Evolutionary conservation across 2,888 invertebrate species (phyloP).

Genomic region (Lycia hirtaria): DNA sequence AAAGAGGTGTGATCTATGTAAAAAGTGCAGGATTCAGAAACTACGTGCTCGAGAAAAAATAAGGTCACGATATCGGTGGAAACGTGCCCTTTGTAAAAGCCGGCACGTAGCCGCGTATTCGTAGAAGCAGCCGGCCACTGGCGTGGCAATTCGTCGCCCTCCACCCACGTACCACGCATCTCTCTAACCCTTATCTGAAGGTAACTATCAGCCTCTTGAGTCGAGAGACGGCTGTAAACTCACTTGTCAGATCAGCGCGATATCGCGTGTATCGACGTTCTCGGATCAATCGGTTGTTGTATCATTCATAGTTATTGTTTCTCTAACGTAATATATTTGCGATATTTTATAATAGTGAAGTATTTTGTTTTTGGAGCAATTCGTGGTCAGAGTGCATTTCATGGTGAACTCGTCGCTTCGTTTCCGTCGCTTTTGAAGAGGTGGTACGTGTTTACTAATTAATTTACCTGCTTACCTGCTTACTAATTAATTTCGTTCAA

Average conservation of each 20-base stretch:
- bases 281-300: conserved; percentile 57
- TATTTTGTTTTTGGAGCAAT: conserved; percentile 40
- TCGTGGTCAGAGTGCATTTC: conserved; percentile 44
- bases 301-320: conserved; percentile 50
- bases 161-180: conserved; percentile 56
- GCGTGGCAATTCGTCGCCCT: conserved; percentile 58
- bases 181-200: conserved; percentile 69
- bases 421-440: conserved; percentile 14
- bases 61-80: conserved; percentile 56
- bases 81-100: conserved; percentile 61
- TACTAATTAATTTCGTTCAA: neutral
- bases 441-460: conserved; percentile 32
- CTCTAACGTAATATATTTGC: conserved; percentile 52
- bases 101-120: conserved; percentile 63
- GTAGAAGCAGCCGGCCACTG: conserved; percentile 49
- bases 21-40: conserved; percentile 43
- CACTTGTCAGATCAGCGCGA: conserved; percentile 50
- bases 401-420: conserved; percentile 38
- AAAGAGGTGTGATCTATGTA: conserved; percentile 31
- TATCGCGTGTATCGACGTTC: conserved; percentile 55
- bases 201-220: conserved; percentile 63
- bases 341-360: conserved; percentile 43
- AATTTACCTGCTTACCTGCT: no score
- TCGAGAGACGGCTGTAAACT: conserved; percentile 45
- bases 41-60: conserved; percentile 58